Conservation (phyloP, 2,797 vertebrate species). For the Sebastes hubbsi region DNA sequence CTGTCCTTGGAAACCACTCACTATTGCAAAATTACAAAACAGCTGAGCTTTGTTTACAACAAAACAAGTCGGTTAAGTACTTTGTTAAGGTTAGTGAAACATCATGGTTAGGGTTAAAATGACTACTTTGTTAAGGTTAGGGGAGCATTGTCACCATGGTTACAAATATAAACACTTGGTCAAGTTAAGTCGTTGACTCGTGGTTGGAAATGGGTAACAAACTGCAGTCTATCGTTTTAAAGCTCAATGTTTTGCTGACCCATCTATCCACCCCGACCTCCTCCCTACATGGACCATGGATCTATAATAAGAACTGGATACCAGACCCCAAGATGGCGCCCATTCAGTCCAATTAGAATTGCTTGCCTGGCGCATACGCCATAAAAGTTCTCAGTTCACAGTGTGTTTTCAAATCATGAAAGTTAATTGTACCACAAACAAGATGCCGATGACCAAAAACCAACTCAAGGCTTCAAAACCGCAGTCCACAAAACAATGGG, state of each 20-base stretch:
- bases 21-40: not conserved
- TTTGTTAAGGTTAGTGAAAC: not conserved
- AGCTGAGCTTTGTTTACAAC: not conserved
- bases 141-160: not conserved
- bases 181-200: not conserved
- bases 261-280: not conserved
- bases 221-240: not conserved
- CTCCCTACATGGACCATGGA: no score
- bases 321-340: no score
- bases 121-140: not conserved
- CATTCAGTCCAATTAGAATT: no score
- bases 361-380: no score
- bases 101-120: not conserved
- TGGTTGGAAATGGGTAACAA: not conserved
- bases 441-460: no score
- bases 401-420: no score
- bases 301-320: no score
- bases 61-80: not conserved
- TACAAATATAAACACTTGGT: not conserved
- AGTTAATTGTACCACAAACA: no score
- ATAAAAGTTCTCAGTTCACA: no score
- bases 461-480: no score
- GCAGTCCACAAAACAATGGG: no score
- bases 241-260: not conserved
- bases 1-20: not conserved